Percentiles rank a stretch among this genome's conserved stretches.
Conservation (phyloP, 2,888 invertebrate species). For the Pycnomerus fuliginosus region DNA sequence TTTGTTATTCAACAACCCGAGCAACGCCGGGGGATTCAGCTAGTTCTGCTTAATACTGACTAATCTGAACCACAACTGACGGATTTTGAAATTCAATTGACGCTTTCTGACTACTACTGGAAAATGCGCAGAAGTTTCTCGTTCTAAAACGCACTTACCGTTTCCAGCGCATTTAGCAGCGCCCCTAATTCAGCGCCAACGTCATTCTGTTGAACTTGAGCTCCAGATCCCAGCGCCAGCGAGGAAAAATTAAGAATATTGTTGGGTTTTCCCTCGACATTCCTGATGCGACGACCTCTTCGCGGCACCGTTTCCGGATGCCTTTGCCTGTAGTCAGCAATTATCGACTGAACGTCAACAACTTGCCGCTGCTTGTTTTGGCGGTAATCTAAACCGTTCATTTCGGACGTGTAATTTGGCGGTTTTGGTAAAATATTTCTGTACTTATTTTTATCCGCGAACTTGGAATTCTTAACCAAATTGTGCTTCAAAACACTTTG, state of each 20-base stretch:
- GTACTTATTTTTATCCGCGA: constrained; percentile 28
- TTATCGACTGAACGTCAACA: constrained; percentile 80
- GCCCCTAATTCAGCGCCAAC: constrained; percentile 45
- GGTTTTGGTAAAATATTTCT: constrained; percentile 51
- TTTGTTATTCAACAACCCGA: no score
- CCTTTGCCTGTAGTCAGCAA: constrained; percentile 75
- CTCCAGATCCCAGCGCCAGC: constrained; percentile 53
- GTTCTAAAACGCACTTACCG: constrained; percentile 37
- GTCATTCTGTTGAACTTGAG: constrained; percentile 50
- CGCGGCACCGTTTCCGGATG: constrained; percentile 74
- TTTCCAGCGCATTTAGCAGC: constrained; percentile 44
- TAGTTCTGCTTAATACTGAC: no score
- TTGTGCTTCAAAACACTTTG: constrained; percentile 40
- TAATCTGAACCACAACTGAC: no score
- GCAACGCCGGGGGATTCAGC: no score
- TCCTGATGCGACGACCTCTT: constrained; percentile 64
- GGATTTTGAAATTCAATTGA: no score
- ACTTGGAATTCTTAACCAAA: constrained; percentile 26
- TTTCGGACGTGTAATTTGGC: constrained; percentile 53
- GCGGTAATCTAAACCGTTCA: constrained; percentile 61
- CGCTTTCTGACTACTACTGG: no score
- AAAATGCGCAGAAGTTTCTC: no score
- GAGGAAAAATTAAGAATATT: constrained; percentile 48
- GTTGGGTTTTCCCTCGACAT: constrained; percentile 41
- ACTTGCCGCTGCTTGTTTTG: constrained; percentile 67